Base-by-base conservation (phyloP, 2,797 vertebrate species). In the Catostomus latipinnis region DNA sequence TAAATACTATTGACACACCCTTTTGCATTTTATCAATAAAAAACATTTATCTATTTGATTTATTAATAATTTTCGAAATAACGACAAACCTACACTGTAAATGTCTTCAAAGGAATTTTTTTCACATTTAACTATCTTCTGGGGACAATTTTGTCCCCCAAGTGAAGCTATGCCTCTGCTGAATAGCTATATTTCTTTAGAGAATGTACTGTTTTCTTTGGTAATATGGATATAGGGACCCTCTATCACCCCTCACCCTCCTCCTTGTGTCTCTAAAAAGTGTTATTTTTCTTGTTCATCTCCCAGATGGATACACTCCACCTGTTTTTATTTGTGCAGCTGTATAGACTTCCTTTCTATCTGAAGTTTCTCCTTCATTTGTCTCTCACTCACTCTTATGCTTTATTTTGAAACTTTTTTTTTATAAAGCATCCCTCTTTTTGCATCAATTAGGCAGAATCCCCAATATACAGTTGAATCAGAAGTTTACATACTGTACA, bases 251-350 rank as follows among this genome's bases (percentile, higher is more conserved):
- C 46, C 22, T 76, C 12, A 77, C 74, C 68, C 82, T 8, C 53
- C 79, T 66, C 53, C 68, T 57, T 34, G 52, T 57, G 61, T 18
- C 34, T 54, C 75, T 43, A 18, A 76, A 71, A 83, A 1, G 72
- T 81, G 58, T 80, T 82, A 54, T 66, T 86, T n/a, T 73, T 48
- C 66, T 81, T 73, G 73, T 81, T 62, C 78, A 56, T 76, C 56
- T 58, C 74, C 73, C 75, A 66, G 81, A 84, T 87, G 87, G 85
- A 89, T 81, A 65, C 63, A 61, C 69, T 85, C 84, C 88, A 89
- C 82, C 85, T 91, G 88, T 86, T 91, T 86, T 89, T 81, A 82
- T 88, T 76, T 83, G 73, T 86, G 74, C 90, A 92, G 91, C 90
- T 91, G 90, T 50, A 56, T 11, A 66, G 82, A 71, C 73, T 80